Evolutionary conservation across 2,888 invertebrate species (phyloP), one percentile per base, ranked within the genome.

Genomic region (Oscheius myriophilus): DNA sequence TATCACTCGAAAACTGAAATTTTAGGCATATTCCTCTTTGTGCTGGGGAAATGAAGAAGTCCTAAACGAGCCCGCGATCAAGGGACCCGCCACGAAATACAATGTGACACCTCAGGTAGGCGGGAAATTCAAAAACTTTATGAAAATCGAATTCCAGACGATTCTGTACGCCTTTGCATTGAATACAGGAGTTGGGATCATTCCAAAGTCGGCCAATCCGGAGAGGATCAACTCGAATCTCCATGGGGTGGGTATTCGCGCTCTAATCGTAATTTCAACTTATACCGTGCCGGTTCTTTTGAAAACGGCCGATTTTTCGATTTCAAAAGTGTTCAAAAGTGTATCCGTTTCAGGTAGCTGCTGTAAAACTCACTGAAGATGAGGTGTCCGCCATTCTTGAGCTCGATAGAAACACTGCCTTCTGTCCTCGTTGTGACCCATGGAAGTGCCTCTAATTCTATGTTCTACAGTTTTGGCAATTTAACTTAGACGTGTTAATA

Each of bases 51-150:
- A 80, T 46, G 67, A 77, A 42, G 77, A 79, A 14, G 87, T 93
- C 42, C 82, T 92, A 1, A 85, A 88, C n/a, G 90, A 92, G 83
- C 87, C 90, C 0, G 85, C 87, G 0, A 90, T 93, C 1, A 85
- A 86, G 42, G 83, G 87, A 54, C 89, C 92, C 67, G 91, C 92
- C 0, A 81, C 87, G 16, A 89, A 90, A 73, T 86, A 91, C 18
- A 86, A 89, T 1, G 71, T 70, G 14, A 55, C 73, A 14, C 66
- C 75, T 3, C 67, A 66, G 42, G 64, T 64, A 18, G 23, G 41
- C n/a, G n/a, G n/a, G n/a, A n/a, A n/a, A n/a, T n/a, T n/a, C n/a
- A n/a, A n/a, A n/a, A n/a, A n/a, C n/a, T n/a, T n/a, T n/a, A n/a
- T n/a, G n/a, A n/a, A n/a, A n/a, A n/a, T n/a, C n/a, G 4, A 12